Percentiles rank a stretch among this genome's conserved stretches.
phyloP scores from a whole-genome alignment of 1,140 invertebrate genomes.

The Ephestia elutella region DNA sequence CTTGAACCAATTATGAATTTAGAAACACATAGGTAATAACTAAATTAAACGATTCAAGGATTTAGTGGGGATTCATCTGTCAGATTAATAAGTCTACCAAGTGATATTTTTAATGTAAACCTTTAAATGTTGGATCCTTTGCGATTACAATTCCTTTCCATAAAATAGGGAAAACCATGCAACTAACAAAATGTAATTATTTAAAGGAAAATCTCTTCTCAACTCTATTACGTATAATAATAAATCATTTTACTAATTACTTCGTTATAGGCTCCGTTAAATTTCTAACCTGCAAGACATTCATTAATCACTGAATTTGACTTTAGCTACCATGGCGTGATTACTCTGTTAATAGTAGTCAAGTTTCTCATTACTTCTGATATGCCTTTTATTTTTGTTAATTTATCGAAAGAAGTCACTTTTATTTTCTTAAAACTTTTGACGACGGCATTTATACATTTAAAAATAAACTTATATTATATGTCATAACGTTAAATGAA shows the following conservation, averaged over 20 bases:
- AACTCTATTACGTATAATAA: background rate
- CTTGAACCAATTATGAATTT: too few species aligned
- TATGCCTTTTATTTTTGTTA: background rate
- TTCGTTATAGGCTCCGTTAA: conserved; percentile 2
- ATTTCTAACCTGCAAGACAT: background rate
- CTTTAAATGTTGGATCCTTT: background rate
- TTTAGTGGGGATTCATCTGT: too few species aligned
- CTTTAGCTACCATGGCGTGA: background rate
- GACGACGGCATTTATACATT: background rate
- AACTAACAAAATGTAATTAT: background rate
- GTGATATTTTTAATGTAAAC: too few species aligned
- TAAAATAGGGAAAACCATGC: too few species aligned
- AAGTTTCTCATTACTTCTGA: background rate
- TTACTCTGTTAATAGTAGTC: background rate
- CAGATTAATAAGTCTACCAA: too few species aligned
- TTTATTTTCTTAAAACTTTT: background rate
- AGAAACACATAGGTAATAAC: too few species aligned
- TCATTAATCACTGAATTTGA: conserved; percentile 2
- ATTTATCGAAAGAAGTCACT: background rate
- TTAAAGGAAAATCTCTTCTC: background rate
- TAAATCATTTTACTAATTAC: conserved; percentile 1
- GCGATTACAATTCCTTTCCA: background rate
- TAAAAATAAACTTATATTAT: background rate
- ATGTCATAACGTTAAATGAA: background rate
- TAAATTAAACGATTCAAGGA: too few species aligned